Base-by-base conservation (phyloP, 2,113 vertebrate genomes). In the Nycticorax nycticorax region DNA sequence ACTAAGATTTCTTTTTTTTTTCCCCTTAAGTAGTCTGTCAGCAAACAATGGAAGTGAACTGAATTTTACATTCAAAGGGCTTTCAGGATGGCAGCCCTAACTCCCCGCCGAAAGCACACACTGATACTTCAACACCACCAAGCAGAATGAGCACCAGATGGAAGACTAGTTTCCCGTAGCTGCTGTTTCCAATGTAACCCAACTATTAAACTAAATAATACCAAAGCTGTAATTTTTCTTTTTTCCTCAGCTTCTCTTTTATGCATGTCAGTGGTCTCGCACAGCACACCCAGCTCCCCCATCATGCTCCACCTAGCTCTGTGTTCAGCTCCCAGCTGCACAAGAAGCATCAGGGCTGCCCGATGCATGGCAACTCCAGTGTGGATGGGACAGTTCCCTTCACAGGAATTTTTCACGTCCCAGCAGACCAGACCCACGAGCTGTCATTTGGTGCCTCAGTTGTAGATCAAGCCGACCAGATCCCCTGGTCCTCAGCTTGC, bases 101-200 rank as follows among this genome's bases (percentile, higher is more conserved):
- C 24, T 23, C 12, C 18, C 21, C 35, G 39, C 28, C 4, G 1
- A 60, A 73, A 50, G 39, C 32, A 5, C 15, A 37, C 3, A 3
- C 22, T 0, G 0, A 39, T 26, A 64, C 18, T 75, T 75, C 27
- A 89, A 13, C 0, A 1, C 10, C 12, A 27, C 8, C 66, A 64
- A 89, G 56, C 55, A 85, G 60, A 71, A 78, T 4, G 55, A 88
- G 37, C 41, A 71, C 16, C 47, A 85, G 53, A 56, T 35, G 39
- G 37, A 71, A 89, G 33, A 57, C 8, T 62, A 56, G 14, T 45
- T 88, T 67, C 26, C 52, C 48, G 45, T 0, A 53, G 33, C n/a
- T 48, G 24, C 11, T 7, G 1, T 59, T 88, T 66, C 74, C 56
- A 85, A 19, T 17, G 14, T 3, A 85, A 80, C 16, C 15, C 62